phyloP scores from a whole-genome alignment of 2,113 vertebrate species.

The Corythornis vintsioides region DNA sequence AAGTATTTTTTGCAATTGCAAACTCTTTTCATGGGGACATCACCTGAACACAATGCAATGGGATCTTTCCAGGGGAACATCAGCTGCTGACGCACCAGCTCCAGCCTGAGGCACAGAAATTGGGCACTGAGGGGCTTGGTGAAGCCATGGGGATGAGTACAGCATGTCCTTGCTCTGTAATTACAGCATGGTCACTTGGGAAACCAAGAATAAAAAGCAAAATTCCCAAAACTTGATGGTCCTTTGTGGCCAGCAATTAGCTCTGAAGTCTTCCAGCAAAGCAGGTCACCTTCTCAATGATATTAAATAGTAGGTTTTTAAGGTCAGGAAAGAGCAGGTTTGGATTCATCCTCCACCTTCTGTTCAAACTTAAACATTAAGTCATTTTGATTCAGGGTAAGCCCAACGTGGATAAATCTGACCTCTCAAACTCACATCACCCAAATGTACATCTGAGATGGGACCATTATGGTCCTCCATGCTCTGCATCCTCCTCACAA shows the following conservation, averaged over 20 bases:
- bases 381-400: fast-evolving
- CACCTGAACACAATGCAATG: fast-evolving
- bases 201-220: not conserved
- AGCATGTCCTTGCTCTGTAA: fast-evolving
- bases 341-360: not conserved
- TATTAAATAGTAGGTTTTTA: not conserved
- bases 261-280: not conserved
- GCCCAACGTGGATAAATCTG: fast-evolving
- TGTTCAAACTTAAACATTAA: not conserved
- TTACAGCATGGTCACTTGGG: fast-evolving
- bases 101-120: not conserved
- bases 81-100: not conserved
- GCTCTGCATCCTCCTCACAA: not conserved
- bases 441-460: fast-evolving
- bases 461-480: fast-evolving
- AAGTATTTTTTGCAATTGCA: not conserved
- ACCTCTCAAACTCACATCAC: not conserved
- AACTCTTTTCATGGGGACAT: too few species aligned
- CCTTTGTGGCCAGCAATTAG: not conserved
- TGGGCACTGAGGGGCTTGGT: not conserved
- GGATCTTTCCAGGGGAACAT: not conserved
- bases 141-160: not conserved
- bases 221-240: not conserved
- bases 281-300: not conserved
- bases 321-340: not conserved